Evolutionary conservation across 2,888 invertebrate species (phyloP).

Genomic region (Dascillus cervinus): DNA sequence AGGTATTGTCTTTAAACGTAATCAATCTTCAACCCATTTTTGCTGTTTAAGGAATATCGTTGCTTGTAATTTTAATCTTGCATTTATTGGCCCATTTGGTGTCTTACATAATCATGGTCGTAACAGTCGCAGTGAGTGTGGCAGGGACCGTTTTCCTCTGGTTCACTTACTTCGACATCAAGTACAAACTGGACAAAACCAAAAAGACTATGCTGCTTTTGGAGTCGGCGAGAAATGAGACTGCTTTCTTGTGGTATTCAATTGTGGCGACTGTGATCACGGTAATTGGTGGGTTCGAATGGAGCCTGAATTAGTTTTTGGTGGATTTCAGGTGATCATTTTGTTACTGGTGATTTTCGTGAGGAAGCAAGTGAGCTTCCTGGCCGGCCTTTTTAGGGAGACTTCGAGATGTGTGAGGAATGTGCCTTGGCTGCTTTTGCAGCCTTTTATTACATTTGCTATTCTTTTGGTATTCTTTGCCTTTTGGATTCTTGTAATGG

Average conservation of each 20-base stretch:
- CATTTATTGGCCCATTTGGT: conserved; percentile 77
- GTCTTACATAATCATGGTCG: conserved; percentile 80
- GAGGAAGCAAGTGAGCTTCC: conserved; percentile 72
- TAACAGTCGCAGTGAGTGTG: conserved; percentile 67
- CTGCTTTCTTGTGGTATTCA: conserved; percentile 75
- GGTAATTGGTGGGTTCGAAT: conserved; percentile 43
- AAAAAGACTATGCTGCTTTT: conserved; percentile 49
- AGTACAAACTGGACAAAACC: conserved; percentile 52
- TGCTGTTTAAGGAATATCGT: conserved; percentile 64
- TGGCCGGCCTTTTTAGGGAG: conserved; percentile 81
- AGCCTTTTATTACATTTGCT: conserved; percentile 76
- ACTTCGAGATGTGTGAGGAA: conserved; percentile 80
- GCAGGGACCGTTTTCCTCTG: conserved; percentile 75
- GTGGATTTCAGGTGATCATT: conserved; percentile 59
- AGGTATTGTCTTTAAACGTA: conserved; percentile 43
- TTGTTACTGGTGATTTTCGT: conserved; percentile 67
- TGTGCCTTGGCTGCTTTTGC: conserved; percentile 77
- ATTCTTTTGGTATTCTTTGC: conserved; percentile 70
- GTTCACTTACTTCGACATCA: conserved; percentile 81
- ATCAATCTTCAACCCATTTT: conserved; percentile 9
- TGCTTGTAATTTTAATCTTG: conserved; percentile 74
- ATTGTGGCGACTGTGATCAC: conserved; percentile 83
- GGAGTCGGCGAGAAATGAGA: conserved; percentile 78
- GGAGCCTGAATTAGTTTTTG: conserved; percentile 3
- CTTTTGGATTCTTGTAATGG: conserved; percentile 81